Evolutionary conservation across 2,113 vertebrate species (phyloP).

Genomic region (Callaeas wilsoni): DNA sequence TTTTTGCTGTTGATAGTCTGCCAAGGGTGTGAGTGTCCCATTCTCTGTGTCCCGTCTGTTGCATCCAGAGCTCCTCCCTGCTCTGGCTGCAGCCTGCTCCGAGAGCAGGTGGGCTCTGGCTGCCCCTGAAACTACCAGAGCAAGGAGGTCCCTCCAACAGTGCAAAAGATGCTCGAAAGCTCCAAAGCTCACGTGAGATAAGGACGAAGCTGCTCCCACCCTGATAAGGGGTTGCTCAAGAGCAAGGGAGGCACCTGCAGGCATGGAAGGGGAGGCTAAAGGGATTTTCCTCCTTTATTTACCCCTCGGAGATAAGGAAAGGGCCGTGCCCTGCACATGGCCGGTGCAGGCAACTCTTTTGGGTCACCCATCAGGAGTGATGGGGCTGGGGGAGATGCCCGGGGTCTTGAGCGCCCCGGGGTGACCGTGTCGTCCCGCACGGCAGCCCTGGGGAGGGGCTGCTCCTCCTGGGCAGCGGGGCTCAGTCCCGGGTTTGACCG

Average conservation of each 20-base stretch:
- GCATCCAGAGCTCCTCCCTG: background rate
- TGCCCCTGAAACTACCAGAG: background rate
- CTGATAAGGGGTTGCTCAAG: background rate
- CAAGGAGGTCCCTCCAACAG: background rate
- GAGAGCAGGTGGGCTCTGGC: background rate
- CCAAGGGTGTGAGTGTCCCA: background rate
- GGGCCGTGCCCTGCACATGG: fast-evolving
- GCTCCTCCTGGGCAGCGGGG: background rate
- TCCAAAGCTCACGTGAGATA: fast-evolving
- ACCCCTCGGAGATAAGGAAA: background rate
- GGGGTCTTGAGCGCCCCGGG: fast-evolving
- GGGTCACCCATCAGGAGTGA: background rate
- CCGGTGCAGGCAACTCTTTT: background rate
- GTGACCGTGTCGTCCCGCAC: fast-evolving
- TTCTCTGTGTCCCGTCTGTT: background rate
- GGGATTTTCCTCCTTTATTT: background rate
- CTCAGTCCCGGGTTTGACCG: fast-evolving
- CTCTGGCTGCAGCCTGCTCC: background rate
- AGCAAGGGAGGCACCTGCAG: background rate
- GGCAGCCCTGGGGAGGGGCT: background rate
- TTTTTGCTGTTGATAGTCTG: background rate
- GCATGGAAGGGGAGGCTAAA: fast-evolving
- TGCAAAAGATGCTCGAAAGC: background rate
- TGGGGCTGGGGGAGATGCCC: background rate
- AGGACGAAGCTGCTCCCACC: background rate